Conservation (phyloP, 2,113 vertebrate genomes). For the Chamaetylas fuelleborni region DNA sequence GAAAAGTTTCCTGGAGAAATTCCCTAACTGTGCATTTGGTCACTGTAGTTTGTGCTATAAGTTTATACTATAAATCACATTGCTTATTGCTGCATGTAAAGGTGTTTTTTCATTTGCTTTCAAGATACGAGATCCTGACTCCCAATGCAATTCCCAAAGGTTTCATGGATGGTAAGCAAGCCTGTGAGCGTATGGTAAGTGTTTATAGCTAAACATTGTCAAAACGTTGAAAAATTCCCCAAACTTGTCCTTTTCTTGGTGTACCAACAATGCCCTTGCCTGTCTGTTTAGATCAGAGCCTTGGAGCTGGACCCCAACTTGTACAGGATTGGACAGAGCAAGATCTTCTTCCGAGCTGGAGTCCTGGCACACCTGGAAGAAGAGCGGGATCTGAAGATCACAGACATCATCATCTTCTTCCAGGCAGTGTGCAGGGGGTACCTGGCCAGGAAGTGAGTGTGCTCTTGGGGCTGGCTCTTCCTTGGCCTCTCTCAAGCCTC, state of each 20-base stretch:
- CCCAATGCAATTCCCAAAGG: constrained; percentile 97
- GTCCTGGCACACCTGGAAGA: constrained; percentile 96
- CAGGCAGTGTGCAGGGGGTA: constrained; percentile 96
- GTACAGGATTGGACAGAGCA: constrained; percentile 98
- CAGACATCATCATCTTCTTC: constrained; percentile 98
- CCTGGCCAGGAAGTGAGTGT: constrained; percentile 91
- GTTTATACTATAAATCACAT: not conserved
- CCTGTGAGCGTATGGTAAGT: constrained; percentile 94
- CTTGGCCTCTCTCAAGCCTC: not conserved
- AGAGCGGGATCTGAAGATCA: constrained; percentile 96
- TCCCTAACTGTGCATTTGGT: not conserved
- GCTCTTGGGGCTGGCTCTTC: not conserved
- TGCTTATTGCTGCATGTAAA: not conserved
- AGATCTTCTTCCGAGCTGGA: constrained; percentile 98
- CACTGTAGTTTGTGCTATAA: not conserved
- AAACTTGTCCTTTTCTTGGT: not conserved
- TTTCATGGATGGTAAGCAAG: constrained; percentile 99
- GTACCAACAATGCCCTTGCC: not conserved
- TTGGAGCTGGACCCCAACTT: constrained; percentile 95
- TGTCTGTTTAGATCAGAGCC: constrained; percentile 83
- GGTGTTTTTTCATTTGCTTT: not conserved
- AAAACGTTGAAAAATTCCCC: not conserved
- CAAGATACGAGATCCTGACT: constrained; percentile 96
- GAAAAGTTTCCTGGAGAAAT: not conserved
- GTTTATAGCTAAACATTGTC: not conserved